Conservation (phyloP, 2,797 vertebrate species). For the Loris lydekkerianus region DNA sequence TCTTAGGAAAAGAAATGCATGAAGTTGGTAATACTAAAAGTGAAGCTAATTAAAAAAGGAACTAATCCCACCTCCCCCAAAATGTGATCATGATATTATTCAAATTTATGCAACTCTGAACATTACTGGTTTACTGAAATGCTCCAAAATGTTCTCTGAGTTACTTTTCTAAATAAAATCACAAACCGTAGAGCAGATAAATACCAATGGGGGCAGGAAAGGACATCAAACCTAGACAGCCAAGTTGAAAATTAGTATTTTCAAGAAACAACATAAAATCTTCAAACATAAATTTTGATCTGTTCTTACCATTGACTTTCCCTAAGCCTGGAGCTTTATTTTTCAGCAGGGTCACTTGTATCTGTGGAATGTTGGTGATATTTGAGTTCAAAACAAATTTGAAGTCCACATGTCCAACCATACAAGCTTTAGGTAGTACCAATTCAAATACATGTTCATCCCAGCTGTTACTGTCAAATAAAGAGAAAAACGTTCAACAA, state of each 20-base stretch:
- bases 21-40: conserved; percentile 17
- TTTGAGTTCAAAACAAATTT: conserved; percentile 99
- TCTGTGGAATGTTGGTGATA: conserved; percentile 98
- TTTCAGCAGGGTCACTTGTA: conserved; percentile 98
- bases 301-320: conserved; percentile 96
- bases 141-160: conserved; percentile 52
- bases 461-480: conserved; percentile 95
- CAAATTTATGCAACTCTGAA: conserved; percentile 38
- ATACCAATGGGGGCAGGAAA: not conserved
- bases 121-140: conserved; percentile 12
- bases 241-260: conserved; percentile 16
- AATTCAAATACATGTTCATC: conserved; percentile 99
- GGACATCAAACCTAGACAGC: not conserved
- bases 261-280: conserved; percentile 42
- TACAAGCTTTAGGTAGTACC: conserved; percentile 99
- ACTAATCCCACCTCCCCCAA: conserved; percentile 36
- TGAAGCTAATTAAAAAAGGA: conserved; percentile 61
- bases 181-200: not conserved
- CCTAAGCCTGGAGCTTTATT: conserved; percentile 98
- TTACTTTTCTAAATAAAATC: conserved; percentile 52
- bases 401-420: conserved; percentile 99
- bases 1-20: conserved; percentile 35
- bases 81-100: conserved; percentile 6
- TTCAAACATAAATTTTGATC: conserved; percentile 44
- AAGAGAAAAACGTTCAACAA: conserved; percentile 59